Evolutionary conservation across 53 echinoderm and acorn worm genomes (phyloP), one percentile per base, ranked within the genome.

Genomic region (Echinometra lucunter): DNA sequence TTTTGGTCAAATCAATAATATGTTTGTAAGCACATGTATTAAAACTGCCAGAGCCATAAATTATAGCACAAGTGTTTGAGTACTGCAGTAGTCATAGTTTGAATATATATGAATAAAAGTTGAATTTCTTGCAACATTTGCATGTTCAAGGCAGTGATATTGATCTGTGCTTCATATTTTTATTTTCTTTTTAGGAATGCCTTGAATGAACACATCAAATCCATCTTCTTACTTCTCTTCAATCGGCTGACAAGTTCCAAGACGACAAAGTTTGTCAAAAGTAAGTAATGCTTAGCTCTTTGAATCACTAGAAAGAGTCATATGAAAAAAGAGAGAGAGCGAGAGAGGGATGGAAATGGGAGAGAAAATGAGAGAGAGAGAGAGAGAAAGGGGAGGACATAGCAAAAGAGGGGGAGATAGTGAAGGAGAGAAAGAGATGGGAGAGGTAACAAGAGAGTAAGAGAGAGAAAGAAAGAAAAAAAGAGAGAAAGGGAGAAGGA

Each of bases 261-360:
- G 93, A 98, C 98, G 25, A 97, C 98, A 11, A 98, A 98, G 82
- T 98, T 95, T 96, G 91, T 98, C 21, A 98, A 98, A 93, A 94
- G 98, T 97, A 94, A 97, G 95, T 96, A 85, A 49, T 4, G 1
- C 42, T 78, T 8, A 40, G 21, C 23, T 69, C 12, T 28, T 69
- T 69, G 30, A 1, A 30, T 69, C 53, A 53, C 2, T 53, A 1
- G 13, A 53, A 13, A 11, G 8, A 53, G 5, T 53, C 53, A 1
- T 13, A 53, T n/a, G 11, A 56, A 11, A 1, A 3, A 60, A 60
- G 23, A 21, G 60, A 60, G 23, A 60, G n/a, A n/a, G n/a, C n/a
- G 19, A 66, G 15, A 66, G 66, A 25, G 66, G 66, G 23, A 66
- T 19, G 66, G 66, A 66, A 66, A n/a, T n/a, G n/a, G n/a, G n/a